Conservation (phyloP, 37 sponge, comb jelly and placozoan genomes). For the Chondrilla cf. caribensis region DNA sequence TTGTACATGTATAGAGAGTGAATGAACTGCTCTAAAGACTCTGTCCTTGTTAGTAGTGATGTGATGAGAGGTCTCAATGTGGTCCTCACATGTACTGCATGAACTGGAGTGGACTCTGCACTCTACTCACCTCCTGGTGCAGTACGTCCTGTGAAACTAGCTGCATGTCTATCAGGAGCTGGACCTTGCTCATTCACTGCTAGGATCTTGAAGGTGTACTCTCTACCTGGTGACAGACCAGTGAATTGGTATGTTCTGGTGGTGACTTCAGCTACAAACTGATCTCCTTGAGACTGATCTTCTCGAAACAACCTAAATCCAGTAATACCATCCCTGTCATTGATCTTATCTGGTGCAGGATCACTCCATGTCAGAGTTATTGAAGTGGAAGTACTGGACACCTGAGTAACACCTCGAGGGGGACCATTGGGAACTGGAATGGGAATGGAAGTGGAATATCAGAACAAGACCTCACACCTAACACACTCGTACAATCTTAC, state of each 20-base stretch:
- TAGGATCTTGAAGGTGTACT: neutral
- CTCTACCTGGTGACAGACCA: neutral
- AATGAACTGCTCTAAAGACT: too few relatives aligned
- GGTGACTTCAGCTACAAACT: too few relatives aligned
- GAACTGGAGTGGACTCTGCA: neutral
- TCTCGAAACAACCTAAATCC: neutral
- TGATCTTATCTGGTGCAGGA: neutral
- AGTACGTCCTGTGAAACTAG: neutral
- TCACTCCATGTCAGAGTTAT: constrained; percentile 13
- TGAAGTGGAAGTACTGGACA: neutral
- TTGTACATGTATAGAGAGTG: neutral
- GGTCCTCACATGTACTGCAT: neutral
- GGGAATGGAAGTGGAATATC: too few relatives aligned
- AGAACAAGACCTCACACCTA: too few relatives aligned
- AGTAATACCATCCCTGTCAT: constrained; percentile 27
- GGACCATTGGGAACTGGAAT: constrained; percentile 25
- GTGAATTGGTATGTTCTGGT: neutral
- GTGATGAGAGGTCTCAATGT: too few relatives aligned
- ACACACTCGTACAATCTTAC: neutral
- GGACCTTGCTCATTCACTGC: constrained; percentile 9
- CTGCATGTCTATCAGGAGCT: constrained; percentile 5
- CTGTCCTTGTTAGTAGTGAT: neutral
- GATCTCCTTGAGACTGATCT: too few relatives aligned
- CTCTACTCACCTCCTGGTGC: neutral
- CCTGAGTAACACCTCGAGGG: neutral